A percentile compares a stretch with the other conserved stretches of the same genome.
Conservation (phyloP, 2,113 vertebrate species). For the Cnemophilus loriae region DNA sequence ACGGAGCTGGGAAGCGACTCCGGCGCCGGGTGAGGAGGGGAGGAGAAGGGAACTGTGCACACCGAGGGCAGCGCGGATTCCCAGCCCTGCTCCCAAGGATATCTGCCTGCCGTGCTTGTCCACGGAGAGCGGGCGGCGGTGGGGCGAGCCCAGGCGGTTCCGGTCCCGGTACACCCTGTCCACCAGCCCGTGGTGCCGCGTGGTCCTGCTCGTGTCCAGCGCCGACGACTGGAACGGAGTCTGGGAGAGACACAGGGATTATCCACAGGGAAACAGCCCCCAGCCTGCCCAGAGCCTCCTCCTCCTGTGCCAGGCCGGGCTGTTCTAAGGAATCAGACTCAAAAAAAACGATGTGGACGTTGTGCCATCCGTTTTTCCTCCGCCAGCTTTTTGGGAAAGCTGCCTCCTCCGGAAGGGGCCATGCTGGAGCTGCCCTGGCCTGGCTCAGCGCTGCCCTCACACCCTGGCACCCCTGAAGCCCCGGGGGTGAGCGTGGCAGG, state of each 20-base stretch:
- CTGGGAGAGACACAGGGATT: conserved; percentile 27
- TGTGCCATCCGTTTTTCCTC: accelerated
- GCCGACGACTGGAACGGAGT: conserved; percentile 88
- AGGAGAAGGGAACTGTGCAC: neutral
- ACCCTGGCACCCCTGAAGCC: neutral
- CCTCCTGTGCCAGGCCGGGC: neutral
- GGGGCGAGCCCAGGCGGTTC: conserved; percentile 90
- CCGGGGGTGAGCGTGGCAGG: neutral
- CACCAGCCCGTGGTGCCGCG: conserved; percentile 94
- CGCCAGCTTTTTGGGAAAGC: neutral
- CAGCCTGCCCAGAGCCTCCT: neutral
- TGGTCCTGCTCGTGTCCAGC: conserved; percentile 94
- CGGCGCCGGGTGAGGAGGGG: neutral
- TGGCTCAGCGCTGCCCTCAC: neutral
- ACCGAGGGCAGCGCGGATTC: too few species aligned
- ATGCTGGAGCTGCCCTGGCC: neutral
- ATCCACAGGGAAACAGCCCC: accelerated
- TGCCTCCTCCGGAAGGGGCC: neutral
- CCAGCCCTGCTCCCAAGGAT: conserved; percentile 78
- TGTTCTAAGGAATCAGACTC: neutral
- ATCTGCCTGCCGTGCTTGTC: conserved; percentile 97
- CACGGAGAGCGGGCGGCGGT: conserved; percentile 90
- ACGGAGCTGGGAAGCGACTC: neutral
- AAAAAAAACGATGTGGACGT: accelerated
- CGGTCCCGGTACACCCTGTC: conserved; percentile 94